Base-by-base conservation (phyloP, 2,113 vertebrate species). In the Lamprologus lemairii region DNA sequence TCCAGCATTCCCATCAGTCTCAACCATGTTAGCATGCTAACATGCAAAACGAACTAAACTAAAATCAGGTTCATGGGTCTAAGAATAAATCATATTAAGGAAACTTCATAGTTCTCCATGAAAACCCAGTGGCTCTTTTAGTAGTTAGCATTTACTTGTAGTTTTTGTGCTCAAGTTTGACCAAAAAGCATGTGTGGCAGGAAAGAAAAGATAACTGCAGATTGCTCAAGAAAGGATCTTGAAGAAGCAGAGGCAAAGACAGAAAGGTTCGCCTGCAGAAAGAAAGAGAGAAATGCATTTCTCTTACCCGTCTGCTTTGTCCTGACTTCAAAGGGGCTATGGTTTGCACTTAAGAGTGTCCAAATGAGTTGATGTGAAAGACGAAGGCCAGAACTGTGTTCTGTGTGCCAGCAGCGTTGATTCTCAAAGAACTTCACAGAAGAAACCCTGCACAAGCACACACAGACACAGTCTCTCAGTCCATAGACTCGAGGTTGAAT, bases 301-400 rank as follows among this genome's bases (percentile, higher is more conserved):
- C 81, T 92, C 21, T 80, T n/a, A 53, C 40, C 83, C 4, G 16
- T 28, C 78, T 8, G 55, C 90, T 91, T 93, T 92, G 85, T 95
- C 86, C 88, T 31, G 85, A 94, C 94, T 93, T 95, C 92, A 95
- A 92, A 94, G 92, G 82, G 42, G 37, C 21, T 19, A 37, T 65
- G 73, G 84, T 89, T 87, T 84, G 78, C 73, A 82, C 86, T 92
- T 87, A 87, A 55, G 85, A 90, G 90, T 83, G 87, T 91, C 83
- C 87, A 87, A 94, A 93, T 89, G 86, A 92, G 84, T 87, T 84
- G 89, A 92, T 88, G 87, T 81, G 88, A 82, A 86, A 91, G 86
- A 92, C 83, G 88, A 91, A 92, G 89, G 90, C 51, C 87, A 60
- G 55, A 40, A 71, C 80, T 57, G 33, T 47, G 35, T 84, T 87